phyloP scores from a whole-genome alignment of 2,113 vertebrate species.

The Pandion haliaetus region DNA sequence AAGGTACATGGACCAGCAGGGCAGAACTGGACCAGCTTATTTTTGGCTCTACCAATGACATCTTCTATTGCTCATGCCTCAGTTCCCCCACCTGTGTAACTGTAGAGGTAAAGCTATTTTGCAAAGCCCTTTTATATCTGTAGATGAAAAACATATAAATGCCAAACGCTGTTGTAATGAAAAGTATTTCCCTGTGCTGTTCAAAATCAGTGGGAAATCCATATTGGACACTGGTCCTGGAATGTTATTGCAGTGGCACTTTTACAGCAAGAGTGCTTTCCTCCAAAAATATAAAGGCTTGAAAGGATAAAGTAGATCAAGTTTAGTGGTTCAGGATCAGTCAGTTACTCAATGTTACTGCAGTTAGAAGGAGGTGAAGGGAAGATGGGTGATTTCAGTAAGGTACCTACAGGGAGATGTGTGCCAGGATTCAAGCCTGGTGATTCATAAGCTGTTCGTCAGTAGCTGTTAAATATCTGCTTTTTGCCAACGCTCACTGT shows the following conservation, averaged over 20 bases:
- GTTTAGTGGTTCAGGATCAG: neutral
- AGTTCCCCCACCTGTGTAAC: neutral
- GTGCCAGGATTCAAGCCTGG: neutral
- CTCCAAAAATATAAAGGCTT: neutral
- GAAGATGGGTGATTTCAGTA: neutral
- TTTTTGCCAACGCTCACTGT: conserved; percentile 40
- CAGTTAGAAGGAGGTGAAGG: neutral
- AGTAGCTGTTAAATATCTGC: conserved; percentile 43
- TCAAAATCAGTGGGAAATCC: neutral
- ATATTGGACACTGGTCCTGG: neutral
- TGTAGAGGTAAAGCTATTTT: neutral
- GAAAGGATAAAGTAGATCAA: neutral
- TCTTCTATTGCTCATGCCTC: neutral
- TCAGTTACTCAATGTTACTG: neutral
- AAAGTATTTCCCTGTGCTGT: neutral
- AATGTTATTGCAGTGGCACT: neutral
- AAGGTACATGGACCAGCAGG: neutral
- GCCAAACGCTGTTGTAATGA: neutral
- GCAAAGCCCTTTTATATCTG: neutral
- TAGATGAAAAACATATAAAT: neutral
- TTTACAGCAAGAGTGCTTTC: neutral
- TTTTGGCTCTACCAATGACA: neutral
- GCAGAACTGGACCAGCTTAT: neutral
- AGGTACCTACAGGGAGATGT: neutral
- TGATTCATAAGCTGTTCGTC: conserved; percentile 41